Evolutionary conservation across 2,113 vertebrate genomes (phyloP).

Genomic region (Saccopteryx bilineata): DNA sequence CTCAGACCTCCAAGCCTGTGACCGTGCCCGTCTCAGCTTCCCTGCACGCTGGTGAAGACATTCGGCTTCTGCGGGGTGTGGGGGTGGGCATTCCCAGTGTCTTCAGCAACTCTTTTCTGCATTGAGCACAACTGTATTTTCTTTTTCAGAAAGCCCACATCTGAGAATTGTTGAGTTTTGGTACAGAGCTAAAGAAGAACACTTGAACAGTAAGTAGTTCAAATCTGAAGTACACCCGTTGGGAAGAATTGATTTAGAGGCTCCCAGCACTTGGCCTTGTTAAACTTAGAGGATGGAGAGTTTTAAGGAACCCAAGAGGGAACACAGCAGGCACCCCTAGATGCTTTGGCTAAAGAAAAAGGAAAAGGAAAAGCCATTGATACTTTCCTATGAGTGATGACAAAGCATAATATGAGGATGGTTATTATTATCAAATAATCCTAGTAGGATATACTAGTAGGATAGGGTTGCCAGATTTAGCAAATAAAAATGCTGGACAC

Average conservation of each 20-base stretch:
- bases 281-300: constrained; percentile 51
- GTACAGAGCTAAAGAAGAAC: constrained; percentile 61
- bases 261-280: constrained; percentile 53
- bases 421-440: not conserved
- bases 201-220: constrained; percentile 49
- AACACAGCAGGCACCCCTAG: constrained; percentile 19
- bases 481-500: not conserved
- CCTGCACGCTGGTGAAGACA: constrained; percentile 47
- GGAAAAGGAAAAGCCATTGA: not conserved
- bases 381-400: not conserved
- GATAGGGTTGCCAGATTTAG: not conserved
- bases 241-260: constrained; percentile 74
- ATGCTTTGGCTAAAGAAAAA: constrained; percentile 48
- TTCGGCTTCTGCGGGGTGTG: not conserved
- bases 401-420: constrained; percentile 55
- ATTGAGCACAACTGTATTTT: rapidly evolving
- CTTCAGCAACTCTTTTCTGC: constrained; percentile 14
- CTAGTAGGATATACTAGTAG: not conserved
- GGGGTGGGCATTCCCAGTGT: not conserved
- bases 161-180: constrained; percentile 35
- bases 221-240: not conserved
- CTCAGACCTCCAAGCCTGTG: not conserved
- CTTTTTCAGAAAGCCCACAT: constrained; percentile 58
- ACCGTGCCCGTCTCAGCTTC: not conserved
- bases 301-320: constrained; percentile 64